Percentiles rank a stretch among this genome's conserved stretches.
These are phyloP conservation scores for Sycophaga agraensis DNA, from an alignment of 1,140 invertebrate species.

Conservation along the genomic window DNA sequence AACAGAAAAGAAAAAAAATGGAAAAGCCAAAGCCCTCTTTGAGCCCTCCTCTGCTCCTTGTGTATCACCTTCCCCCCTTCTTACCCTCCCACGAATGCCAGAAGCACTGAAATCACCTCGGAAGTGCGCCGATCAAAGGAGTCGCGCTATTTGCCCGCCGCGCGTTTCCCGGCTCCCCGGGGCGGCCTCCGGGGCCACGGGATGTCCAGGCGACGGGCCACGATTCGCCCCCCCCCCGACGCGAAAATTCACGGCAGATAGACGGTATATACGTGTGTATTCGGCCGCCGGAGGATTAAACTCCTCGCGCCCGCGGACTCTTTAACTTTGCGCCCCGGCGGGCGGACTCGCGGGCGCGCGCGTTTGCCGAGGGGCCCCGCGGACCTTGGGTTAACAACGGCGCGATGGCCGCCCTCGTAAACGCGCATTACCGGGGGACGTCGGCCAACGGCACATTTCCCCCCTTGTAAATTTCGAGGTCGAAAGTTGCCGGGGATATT, in stretches of 20 bases:
- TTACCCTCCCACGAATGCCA: constrained; percentile 56
- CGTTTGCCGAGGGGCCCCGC: no score
- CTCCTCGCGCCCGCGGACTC: constrained; percentile 12
- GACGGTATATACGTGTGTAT: no score
- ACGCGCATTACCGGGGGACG: not conserved
- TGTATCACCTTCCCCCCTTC: constrained; percentile 45
- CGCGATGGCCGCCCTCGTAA: not conserved
- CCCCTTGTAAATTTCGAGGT: no score
- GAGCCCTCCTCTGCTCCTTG: constrained; percentile 48
- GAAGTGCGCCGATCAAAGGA: constrained; percentile 43
- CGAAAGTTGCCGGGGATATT: no score
- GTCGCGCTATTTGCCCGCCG: constrained; percentile 28
- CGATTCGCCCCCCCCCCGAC: not conserved
- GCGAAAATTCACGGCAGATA: constrained; percentile 11
- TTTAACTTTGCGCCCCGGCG: not conserved
- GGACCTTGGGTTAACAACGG: no score
- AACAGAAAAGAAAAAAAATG: not conserved
- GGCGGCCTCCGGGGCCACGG: not conserved
- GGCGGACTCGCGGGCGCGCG: no score
- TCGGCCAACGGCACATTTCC: no score
- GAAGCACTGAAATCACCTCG: constrained; percentile 45
- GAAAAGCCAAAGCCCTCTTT: constrained; percentile 37
- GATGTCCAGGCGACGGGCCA: constrained; percentile 19
- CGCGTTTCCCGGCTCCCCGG: no score
- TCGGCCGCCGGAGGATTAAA: constrained; percentile 13